Evolutionary conservation across 2,113 vertebrate genomes (phyloP), one percentile per base, ranked within the genome.

Genomic region (Ctenodactylus gundi): DNA sequence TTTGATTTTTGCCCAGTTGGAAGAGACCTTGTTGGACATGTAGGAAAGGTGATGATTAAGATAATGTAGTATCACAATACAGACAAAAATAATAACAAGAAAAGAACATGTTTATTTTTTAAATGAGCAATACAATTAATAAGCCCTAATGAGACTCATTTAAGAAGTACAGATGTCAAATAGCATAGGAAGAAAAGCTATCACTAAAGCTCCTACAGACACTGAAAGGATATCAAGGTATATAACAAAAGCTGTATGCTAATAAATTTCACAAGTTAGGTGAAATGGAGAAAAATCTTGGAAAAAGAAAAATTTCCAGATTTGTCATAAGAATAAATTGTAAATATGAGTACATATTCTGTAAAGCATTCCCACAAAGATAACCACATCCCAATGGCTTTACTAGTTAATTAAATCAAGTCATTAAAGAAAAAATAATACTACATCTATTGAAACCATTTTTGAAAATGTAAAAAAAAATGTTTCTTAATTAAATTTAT

Each of bases 381-480:
- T 65, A 85, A 72, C 58, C 70, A 15, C 21, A 89, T 49, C 27
- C 18, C 34, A 11, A 57, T 83, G 34, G 25, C 2, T 29, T 41
- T 90, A 55, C 27, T 73, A 7, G 14, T 80, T 83, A 95, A 57
- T 88, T 76, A n/a, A 46, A 68, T 4, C 15, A 85, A 94, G 57
- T 93, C 92, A 10, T 76, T 62, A 65, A 86, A 6, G 21, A 83
- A 60, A 31, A 89, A 89, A 89, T 72, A 68, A 68, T 39, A 49
- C 3, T 34, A 94, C 77, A 84, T 70, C 6, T 75, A 70, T 23
- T 41, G 44, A 92, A 94, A 90, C 1, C 86, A 57, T 84, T 95
- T 86, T 57, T 73, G 62, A 11, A 73, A 91, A 77, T 41, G 86
- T 18, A 91, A 34, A 78, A 86, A 13, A 55, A 86, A 44, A 31